These are phyloP conservation scores for Mimumesa dahlbomi DNA, from an alignment of 2,888 invertebrate species.

Conservation along the genomic window DNA sequence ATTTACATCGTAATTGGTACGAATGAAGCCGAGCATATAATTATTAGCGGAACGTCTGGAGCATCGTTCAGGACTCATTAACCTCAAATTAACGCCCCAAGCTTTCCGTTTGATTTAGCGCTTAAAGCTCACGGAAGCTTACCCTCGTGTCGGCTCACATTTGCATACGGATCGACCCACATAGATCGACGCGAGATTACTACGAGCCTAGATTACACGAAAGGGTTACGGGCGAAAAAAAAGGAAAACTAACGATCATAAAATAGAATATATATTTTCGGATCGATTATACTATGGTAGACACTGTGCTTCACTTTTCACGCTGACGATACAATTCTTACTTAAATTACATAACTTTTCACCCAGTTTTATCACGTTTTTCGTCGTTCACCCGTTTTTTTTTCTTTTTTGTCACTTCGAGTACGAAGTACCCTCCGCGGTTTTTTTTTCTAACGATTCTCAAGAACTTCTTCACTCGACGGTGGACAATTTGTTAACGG, in stretches of 20 bases:
- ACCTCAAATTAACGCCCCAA: constrained; percentile 10
- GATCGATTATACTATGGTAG: neutral
- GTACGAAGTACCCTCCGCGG: too few relatives aligned
- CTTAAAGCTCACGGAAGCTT: constrained; percentile 30
- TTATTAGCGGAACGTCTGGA: constrained; percentile 17
- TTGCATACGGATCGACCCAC: constrained; percentile 42
- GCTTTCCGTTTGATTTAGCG: constrained; percentile 19
- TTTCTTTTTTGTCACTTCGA: too few relatives aligned
- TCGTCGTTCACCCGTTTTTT: too few relatives aligned
- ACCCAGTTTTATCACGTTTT: too few relatives aligned
- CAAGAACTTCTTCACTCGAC: neutral
- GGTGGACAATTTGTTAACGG: constrained; percentile 9
- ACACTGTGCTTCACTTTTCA: neutral
- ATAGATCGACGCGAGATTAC: constrained; percentile 41
- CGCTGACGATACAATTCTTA: too few relatives aligned
- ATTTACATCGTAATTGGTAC: constrained; percentile 5
- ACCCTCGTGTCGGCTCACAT: constrained; percentile 26
- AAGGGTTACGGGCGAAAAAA: constrained; percentile 10
- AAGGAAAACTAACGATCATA: too few relatives aligned
- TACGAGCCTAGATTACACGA: constrained; percentile 14
- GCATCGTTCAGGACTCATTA: constrained; percentile 9
- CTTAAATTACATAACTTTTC: too few relatives aligned
- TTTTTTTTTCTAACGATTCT: neutral
- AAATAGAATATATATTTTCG: too few relatives aligned
- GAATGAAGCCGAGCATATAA: constrained; percentile 1